Conservation (phyloP, 1,140 invertebrate genomes). For the Paraescarpia echinospica region DNA sequence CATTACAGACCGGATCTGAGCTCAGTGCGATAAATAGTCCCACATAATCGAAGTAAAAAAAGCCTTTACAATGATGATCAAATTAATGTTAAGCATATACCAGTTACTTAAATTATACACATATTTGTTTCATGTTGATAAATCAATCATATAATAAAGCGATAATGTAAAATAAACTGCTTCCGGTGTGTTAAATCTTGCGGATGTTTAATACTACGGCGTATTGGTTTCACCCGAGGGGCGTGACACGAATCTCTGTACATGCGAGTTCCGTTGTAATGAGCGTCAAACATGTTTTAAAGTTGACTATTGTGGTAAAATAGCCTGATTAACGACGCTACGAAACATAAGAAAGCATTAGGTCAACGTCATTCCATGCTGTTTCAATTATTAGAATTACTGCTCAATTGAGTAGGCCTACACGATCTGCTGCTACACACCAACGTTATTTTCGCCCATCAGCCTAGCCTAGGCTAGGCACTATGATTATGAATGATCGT, state of each 20-base stretch:
- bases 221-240: neutral
- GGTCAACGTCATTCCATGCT: neutral
- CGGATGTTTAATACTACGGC: slow-evolving; percentile 4
- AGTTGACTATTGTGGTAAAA: neutral
- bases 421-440: no score
- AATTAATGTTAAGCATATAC: neutral
- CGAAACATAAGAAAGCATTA: neutral
- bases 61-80: neutral
- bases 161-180: neutral
- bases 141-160: neutral
- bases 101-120: neutral
- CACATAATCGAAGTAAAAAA: neutral
- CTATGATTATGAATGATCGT: no score
- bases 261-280: neutral
- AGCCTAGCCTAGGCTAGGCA: no score
- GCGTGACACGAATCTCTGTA: neutral
- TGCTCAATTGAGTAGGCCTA: neutral
- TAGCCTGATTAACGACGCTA: neutral
- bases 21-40: neutral
- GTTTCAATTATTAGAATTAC: neutral
- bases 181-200: neutral
- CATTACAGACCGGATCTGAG: slow-evolving; percentile 3
- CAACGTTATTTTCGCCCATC: no score
- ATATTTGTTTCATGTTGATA: neutral
- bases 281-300: neutral